Evolutionary conservation across 1,140 invertebrate genomes (phyloP), one percentile per base, ranked within the genome.

Genomic region (Temnothorax nylanderi): DNA sequence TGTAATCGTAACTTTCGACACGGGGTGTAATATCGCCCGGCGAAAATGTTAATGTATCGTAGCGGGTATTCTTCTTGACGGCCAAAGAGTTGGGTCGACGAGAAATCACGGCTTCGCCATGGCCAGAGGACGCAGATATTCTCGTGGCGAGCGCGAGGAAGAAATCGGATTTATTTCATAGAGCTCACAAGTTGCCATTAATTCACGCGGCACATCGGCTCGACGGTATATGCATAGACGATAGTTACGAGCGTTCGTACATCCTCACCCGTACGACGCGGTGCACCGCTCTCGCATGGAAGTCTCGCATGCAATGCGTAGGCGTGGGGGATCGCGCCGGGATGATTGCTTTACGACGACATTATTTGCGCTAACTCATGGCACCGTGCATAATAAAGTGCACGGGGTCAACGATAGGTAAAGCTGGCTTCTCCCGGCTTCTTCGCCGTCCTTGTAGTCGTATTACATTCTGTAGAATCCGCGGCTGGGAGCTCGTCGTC

Each of bases 291-390:
- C 60, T 49, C 41, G 21, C 72, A 74, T 69, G 49, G 49, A 72
- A 87, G 58, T 90, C 58, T 37, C 26, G 0, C 37, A 21, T 34
- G 88, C 74, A 85, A 21, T 34, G 88, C 74, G 88, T 78, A 78
- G 89, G 89, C 85, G 88, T 84, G 51, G 87, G 51, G 47, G 82
- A 84, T 85, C 74, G 74, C 87, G 78, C 26, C 60, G 65, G 76
- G 60, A 26, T 92, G 93, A 94, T 94, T 94, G 91, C 91, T 94
- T 94, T 94, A 94, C 91, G 92, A 90, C 91, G 92, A 93, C 93
- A 93, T 94, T 94, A 94, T 93, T 93, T 92, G 91, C 92, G 90
- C 84, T 93, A 93, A 94, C 85, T 92, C 91, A 93, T 77, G 89
- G 89, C 88, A 88, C 56, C 77, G 85, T 72, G 90, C 80, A 92